Base-by-base conservation (phyloP, 2,113 vertebrate genomes). In the Actenoides hombroni region DNA sequence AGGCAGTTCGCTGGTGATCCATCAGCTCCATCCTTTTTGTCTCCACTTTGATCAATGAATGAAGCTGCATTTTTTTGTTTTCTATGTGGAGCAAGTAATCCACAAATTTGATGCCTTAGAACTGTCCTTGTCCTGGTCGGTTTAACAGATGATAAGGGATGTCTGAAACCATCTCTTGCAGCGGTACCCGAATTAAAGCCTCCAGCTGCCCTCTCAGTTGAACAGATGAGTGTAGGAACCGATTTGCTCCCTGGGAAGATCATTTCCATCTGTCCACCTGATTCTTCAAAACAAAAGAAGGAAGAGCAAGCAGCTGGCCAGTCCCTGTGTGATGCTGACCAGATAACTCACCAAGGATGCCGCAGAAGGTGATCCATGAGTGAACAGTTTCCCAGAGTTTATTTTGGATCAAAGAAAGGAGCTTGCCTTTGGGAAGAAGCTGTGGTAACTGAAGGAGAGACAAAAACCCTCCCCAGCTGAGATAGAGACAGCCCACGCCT, bases 381-480 rank as follows among this genome's bases (percentile, higher is more conserved):
- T 21, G 49, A 89, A 78, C 56, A 56, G 49, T 28, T 95, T 94
- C 86, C 69, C 61, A 44, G 88, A 93, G 76, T 86, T 75, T 84
- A 40, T 93, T 94, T 56, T 89, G 86, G 80, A 95, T 89, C 65
- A 92, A 89, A 90, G 49, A 44, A 65, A 88, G 31, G 40, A 93
- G 77, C 17, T 46, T 70, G 71, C 68, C 76, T 88, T 83, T 87
- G 80, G 75, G 86, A 88, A 93, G 86, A 92, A 92, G 65, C 69
- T 90, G 77, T 69, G 86, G 76, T 92, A 93, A 84, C 93, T 82
- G 83, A 92, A 79, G 80, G 56, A 92, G 80, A 81, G 81, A 78
- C 24, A 81, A 71, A 74, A 86, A 16, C 3, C 37, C 35, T 89
- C 69, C 28, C 74, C 80, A 91, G 65, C 77, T 79, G 90, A 92